These are phyloP conservation scores for Caenorhabditis japonica DNA, from an alignment of 2,888 invertebrate species.

Conservation along the genomic window DNA sequence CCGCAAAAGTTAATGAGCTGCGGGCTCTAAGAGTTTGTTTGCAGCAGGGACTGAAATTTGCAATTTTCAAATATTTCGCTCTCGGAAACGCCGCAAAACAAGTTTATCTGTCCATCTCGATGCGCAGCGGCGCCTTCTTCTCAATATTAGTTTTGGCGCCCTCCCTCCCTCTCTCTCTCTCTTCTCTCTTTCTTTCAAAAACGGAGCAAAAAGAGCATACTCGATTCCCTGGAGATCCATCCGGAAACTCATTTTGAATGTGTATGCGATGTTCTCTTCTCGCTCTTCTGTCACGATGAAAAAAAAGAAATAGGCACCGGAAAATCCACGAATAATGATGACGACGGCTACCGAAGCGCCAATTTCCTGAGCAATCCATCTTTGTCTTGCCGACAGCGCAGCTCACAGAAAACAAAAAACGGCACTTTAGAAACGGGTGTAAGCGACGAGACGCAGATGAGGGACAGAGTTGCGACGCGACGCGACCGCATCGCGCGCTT, in stretches of 20 bases:
- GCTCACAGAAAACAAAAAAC: too few species aligned
- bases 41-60: slow-evolving; percentile 36
- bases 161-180: slow-evolving; percentile 8
- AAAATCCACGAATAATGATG: not conserved
- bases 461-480: not conserved
- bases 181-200: too few species aligned
- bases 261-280: too few species aligned
- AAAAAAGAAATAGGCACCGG: slow-evolving; percentile 41
- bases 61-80: slow-evolving; percentile 39
- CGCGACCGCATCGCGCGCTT: slow-evolving; percentile 1
- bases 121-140: too few species aligned
- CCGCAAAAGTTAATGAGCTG: slow-evolving; percentile 35
- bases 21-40: not conserved
- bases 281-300: slow-evolving; percentile 28
- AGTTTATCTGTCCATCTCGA: slow-evolving; percentile 52
- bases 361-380: slow-evolving; percentile 26
- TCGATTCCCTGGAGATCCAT: not conserved
- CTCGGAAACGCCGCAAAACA: slow-evolving; percentile 50
- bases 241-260: slow-evolving; percentile 38
- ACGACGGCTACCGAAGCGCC: too few species aligned
- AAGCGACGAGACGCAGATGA: too few species aligned
- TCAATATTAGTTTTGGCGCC: slow-evolving; percentile 54
- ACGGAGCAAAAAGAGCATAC: too few species aligned
- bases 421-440: too few species aligned
- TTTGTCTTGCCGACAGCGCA: too few species aligned